Conservation (phyloP, 2,113 vertebrate species). For the Datnioides undecimradiatus region DNA sequence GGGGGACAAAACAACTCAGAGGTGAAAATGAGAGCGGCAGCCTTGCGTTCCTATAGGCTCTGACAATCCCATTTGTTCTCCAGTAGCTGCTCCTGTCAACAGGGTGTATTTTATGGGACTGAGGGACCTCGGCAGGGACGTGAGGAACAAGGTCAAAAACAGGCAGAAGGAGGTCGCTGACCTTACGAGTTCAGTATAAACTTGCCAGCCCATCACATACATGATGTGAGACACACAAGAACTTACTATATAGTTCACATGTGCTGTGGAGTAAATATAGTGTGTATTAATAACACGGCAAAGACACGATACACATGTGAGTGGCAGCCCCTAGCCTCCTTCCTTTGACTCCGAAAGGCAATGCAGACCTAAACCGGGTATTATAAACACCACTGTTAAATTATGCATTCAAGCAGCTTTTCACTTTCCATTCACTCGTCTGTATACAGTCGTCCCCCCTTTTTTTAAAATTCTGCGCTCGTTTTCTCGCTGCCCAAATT, state of each 20-base stretch:
- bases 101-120: slow-evolving; percentile 33
- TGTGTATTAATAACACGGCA: not conserved
- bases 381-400: slow-evolving; percentile 21
- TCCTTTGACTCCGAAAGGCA: not conserved
- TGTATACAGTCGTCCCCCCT: not conserved
- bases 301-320: not conserved
- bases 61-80: slow-evolving; percentile 57
- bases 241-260: not conserved
- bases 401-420: slow-evolving; percentile 33
- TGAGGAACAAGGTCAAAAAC: slow-evolving; percentile 45
- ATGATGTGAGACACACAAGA: not conserved
- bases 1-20: too few relatives aligned
- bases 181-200: not conserved
- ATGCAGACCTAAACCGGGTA: not conserved
- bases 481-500: slow-evolving; percentile 9
- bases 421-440: not conserved
- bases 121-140: not conserved
- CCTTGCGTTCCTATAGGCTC: slow-evolving; percentile 22
- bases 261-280: not conserved
- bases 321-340: not conserved
- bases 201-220: not conserved
- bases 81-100: slow-evolving; percentile 45
- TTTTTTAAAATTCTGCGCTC: not conserved
- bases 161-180: slow-evolving; percentile 32
- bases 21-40: slow-evolving; percentile 33